phyloP scores from a whole-genome alignment of 2,797 vertebrate genomes.

The Hypotaenidia philippensis region DNA sequence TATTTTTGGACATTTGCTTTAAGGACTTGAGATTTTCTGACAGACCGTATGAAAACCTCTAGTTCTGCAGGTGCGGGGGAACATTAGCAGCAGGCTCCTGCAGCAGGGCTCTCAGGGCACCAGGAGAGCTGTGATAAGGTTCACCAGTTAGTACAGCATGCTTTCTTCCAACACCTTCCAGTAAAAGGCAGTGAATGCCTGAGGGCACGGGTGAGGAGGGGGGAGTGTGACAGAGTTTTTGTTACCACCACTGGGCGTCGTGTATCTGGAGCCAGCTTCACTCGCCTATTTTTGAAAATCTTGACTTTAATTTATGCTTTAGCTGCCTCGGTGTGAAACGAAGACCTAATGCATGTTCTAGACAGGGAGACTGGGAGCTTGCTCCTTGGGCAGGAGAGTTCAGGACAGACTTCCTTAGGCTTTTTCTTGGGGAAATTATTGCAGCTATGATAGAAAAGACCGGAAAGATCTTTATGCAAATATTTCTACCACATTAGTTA shows the following conservation, averaged over 20 bases:
- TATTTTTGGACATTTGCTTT: not conserved
- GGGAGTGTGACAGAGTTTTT: not conserved
- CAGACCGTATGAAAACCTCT: not conserved
- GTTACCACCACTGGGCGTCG: not conserved
- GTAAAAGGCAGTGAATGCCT: not conserved
- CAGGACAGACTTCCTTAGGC: not conserved
- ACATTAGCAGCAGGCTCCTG: not conserved
- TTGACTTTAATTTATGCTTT: not conserved
- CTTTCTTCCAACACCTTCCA: not conserved
- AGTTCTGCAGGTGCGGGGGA: fast-evolving
- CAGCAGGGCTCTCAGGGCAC: not conserved
- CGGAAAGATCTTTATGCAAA: slow-evolving; percentile 30
- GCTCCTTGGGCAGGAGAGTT: not conserved
- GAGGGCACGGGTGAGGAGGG: not conserved
- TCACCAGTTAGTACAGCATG: not conserved
- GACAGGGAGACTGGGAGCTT: not conserved
- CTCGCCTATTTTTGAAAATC: not conserved
- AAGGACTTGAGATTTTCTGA: not conserved
- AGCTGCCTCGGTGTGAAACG: not conserved
- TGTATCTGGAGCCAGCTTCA: not conserved
- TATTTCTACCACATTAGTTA: slow-evolving; percentile 64
- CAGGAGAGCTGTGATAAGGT: not conserved
- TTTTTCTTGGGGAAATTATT: not conserved
- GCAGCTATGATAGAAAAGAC: not conserved
- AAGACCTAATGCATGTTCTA: not conserved